These are phyloP conservation scores for Harpagoxenus sublaevis DNA, from an alignment of 2,888 invertebrate genomes.

Conservation along the genomic window DNA sequence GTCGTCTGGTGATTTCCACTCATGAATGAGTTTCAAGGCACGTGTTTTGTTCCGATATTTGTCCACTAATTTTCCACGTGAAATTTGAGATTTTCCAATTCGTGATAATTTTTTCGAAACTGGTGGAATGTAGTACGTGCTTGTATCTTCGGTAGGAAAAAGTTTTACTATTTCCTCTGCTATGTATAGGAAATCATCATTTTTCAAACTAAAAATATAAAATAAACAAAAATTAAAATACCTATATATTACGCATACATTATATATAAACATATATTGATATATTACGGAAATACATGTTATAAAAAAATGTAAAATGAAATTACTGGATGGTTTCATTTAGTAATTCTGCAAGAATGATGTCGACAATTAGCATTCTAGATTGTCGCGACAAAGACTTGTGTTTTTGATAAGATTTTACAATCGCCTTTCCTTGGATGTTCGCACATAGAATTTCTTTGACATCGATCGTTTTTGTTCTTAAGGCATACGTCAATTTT, in stretches of 20 bases:
- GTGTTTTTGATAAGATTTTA: neutral
- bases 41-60: conserved; percentile 6
- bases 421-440: neutral
- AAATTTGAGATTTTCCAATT: neutral
- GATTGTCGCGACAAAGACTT: neutral
- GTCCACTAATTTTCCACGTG: conserved; percentile 1
- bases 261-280: neutral
- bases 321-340: neutral
- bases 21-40: neutral
- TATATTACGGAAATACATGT: too few relatives aligned
- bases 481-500: neutral
- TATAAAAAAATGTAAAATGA: conserved; percentile 8
- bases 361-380: conserved; percentile 1
- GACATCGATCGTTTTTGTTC: neutral
- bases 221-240: neutral
- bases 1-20: neutral
- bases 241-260: neutral
- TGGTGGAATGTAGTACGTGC: conserved; percentile 1
- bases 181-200: neutral
- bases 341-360: conserved; percentile 1
- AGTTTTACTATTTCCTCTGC: conserved; percentile 7
- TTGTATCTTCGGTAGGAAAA: neutral
- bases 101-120: conserved; percentile 1
- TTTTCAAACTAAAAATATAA: conserved; percentile 11
- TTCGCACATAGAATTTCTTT: conserved; percentile 13